Evolutionary conservation across 2,113 vertebrate genomes (phyloP), one percentile per base, ranked within the genome.

Genomic region (Lepisosteus osseus): DNA sequence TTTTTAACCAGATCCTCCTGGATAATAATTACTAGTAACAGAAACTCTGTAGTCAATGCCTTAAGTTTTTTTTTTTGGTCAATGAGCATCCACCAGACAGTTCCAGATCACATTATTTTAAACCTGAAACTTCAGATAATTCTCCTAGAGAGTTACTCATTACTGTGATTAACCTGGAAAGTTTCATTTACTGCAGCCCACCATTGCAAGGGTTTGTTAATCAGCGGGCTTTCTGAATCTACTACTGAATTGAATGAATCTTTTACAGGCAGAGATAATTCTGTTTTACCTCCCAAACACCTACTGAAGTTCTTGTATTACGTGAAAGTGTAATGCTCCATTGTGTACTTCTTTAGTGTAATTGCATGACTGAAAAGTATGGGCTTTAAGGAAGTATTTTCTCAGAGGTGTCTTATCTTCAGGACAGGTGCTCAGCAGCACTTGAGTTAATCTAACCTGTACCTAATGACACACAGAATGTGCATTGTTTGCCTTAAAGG

Each of bases 391-490:
- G 40, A 56, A 40, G 43, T 29, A 41, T n/a, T n/a, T 44, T 2
- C 17, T 42, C 1, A 7, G n/a, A 67, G 64, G 65, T 68, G 45
- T 54, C 51, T 55, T 65, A 63, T 74, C 61, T 13, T 47, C 15
- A 47, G 59, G 66, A 94, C 85, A 91, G 93, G 93, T 94, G 71
- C 88, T 89, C 57, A 43, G 68, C 67, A 69, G 72, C n/a, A n/a
- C 5, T 40, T 9, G 8, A 54, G 61, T 70, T 29, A 15, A 65
- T 59, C 68, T 66, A 45, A 59, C 12, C 63, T 51, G 67, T 65
- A 43, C 14, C 11, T 13, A 3, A 9, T 3, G 13, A 45, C 17
- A 13, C 54, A 70, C n/a, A 70, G 65, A 70, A 70, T 43, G 13
- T 4, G 54, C 7, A 43, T 59, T 70, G 62, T 56, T 51, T 17